A percentile compares a stretch with the other conserved stretches of the same genome.
phyloP scores from a whole-genome alignment of 2,797 vertebrate species.

The Prionace glauca region DNA sequence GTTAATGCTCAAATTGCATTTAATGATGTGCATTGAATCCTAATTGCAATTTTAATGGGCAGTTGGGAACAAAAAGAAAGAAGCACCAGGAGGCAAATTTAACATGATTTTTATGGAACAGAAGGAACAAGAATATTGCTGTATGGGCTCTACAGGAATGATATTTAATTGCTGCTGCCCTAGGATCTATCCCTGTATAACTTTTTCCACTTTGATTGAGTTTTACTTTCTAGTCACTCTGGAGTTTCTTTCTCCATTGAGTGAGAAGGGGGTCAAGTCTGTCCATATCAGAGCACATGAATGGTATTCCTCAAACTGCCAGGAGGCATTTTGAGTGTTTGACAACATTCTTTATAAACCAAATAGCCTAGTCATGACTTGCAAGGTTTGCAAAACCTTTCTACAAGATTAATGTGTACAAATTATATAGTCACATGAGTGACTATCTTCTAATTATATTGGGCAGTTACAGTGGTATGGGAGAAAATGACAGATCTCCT shows the following conservation, averaged over 20 bases:
- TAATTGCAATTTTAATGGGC: not conserved
- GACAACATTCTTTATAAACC: not conserved
- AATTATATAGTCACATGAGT: not conserved
- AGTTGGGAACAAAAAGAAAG: not conserved
- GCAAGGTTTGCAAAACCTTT: not conserved
- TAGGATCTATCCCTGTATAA: too few relatives aligned
- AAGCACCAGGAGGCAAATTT: not conserved
- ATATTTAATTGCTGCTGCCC: not conserved
- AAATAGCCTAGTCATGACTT: not conserved
- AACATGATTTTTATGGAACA: not conserved
- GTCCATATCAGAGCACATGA: not conserved
- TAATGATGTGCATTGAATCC: not conserved
- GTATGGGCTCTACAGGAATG: not conserved
- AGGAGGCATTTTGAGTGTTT: not conserved
- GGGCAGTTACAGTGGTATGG: not conserved
- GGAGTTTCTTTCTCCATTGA: conserved; percentile 7
- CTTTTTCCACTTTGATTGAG: not conserved
- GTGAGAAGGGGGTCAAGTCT: not conserved
- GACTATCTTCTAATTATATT: not conserved
- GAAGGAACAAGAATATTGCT: not conserved
- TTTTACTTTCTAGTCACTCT: not conserved
- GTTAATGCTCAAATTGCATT: not conserved
- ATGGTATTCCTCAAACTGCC: not conserved
- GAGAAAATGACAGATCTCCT: not conserved
- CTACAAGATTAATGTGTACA: not conserved